Percentiles rank a stretch among this genome's conserved stretches.
phyloP scores from a whole-genome alignment of 2,888 invertebrate genomes.

The Scrobipalpa atriplicella region DNA sequence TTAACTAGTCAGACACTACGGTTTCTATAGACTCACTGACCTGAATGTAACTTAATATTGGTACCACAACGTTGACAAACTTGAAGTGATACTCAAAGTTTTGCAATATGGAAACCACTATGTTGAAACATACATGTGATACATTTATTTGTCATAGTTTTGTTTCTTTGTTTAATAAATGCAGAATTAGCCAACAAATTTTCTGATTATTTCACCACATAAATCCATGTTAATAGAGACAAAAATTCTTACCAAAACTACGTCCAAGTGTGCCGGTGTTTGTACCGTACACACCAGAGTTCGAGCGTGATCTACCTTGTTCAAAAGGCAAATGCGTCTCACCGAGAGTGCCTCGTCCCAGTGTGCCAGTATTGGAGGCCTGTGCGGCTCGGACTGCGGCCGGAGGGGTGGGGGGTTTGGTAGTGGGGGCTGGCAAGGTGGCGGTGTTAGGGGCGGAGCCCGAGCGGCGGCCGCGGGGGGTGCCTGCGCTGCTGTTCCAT shows the following conservation, averaged over 20 bases:
- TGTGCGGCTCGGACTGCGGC: constrained; percentile 84
- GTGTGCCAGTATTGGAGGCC: constrained; percentile 74
- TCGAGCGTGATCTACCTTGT: constrained; percentile 16
- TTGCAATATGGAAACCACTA: not conserved
- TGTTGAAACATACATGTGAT: not conserved
- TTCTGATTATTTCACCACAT: not conserved
- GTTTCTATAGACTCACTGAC: not conserved
- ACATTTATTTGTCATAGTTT: not conserved
- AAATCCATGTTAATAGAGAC: not conserved
- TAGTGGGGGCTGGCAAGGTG: constrained; percentile 92
- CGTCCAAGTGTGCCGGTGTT: constrained; percentile 27
- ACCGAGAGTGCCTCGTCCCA: constrained; percentile 77
- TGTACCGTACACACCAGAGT: constrained; percentile 11
- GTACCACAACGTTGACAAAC: not conserved
- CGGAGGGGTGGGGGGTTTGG: constrained; percentile 97
- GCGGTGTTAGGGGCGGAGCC: constrained; percentile 85
- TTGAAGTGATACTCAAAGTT: not conserved
- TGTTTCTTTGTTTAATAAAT: not conserved
- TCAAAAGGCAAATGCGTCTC: constrained; percentile 34
- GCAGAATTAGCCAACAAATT: not conserved
- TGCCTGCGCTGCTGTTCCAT: constrained; percentile 86
- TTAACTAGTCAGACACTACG: not conserved
- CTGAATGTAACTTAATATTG: not conserved
- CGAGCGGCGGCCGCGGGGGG: constrained; percentile 87
- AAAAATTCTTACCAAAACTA: constrained; percentile 24